Evolutionary conservation across 2,113 vertebrate species (phyloP), one percentile per base, ranked within the genome.

Genomic region (Smithornis capensis): DNA sequence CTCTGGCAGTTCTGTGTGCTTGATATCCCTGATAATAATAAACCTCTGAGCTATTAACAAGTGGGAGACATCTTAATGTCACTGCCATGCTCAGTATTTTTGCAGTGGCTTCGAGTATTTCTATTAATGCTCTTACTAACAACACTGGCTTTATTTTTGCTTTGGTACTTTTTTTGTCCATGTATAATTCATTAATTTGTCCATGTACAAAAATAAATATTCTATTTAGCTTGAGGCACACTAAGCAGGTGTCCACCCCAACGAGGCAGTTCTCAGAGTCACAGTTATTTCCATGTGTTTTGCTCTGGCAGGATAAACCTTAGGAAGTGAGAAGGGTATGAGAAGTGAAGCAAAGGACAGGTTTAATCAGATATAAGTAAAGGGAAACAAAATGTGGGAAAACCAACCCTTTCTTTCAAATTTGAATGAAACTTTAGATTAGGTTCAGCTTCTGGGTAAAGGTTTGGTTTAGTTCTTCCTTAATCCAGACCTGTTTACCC

Each of bases 381-480:
- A 84, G 23, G 12, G 50, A 78, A 55, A 33, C 1, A 6, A 60
- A 52, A 23, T 14, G 33, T 24, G 37, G 35, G 57, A 60, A 56
- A 69, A 42, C 21, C 77, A 50, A 33, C 23, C 38, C 76, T 55
- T 50, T 60, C 49, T 75, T 75, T 24, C 74, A 35, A 17, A 73
- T 29, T 28, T 2, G 45, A 79, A 89, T 42, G 22, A 63, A 52
- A 45, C 47, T n/a, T 35, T 2, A 81, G 81, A 3, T 50, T n/a
- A 89, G 78, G 57, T 10, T 89, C 91, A 91, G 19, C 42, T 60
- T 79, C 75, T 92, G 95, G 87, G 45, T 87, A 77, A 87, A 92
- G 91, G 49, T 94, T 95, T 96, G 91, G 87, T 84, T 94, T 87
- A 65, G 49, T 82, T 89, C 79, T 76, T 92, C 65, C 80, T 87